These are phyloP conservation scores for Corythornis vintsioides DNA, from an alignment of 2,113 vertebrate species.

Conservation along the genomic window DNA sequence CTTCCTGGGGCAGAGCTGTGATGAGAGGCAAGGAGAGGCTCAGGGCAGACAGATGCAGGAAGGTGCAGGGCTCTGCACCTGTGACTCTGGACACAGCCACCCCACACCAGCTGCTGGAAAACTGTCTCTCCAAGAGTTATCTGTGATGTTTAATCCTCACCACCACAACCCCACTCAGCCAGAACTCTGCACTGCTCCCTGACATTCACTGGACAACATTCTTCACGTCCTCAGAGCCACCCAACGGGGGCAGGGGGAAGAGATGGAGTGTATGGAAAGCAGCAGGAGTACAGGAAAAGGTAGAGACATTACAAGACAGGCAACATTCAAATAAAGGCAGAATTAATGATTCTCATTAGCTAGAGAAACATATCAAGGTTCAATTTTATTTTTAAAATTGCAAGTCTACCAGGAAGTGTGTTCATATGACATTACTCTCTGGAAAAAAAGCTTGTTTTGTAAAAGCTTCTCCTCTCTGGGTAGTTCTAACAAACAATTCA, in stretches of 20 bases:
- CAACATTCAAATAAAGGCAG: constrained; percentile 49
- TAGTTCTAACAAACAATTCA: constrained; percentile 29
- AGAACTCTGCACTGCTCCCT: neutral
- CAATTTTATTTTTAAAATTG: neutral
- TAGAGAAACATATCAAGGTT: constrained; percentile 16
- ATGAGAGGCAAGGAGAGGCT: neutral
- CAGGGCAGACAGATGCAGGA: neutral
- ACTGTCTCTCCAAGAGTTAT: neutral
- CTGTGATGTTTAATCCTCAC: neutral
- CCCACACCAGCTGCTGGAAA: neutral
- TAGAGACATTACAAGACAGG: neutral
- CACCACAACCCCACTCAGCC: neutral
- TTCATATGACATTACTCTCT: neutral
- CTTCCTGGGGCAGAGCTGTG: neutral
- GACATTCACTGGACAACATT: neutral
- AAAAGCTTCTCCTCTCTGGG: constrained; percentile 18
- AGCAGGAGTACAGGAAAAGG: constrained; percentile 3
- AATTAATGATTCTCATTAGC: neutral
- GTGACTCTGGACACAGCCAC: neutral
- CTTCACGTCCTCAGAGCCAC: neutral
- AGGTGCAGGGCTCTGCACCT: neutral
- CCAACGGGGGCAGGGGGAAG: neutral
- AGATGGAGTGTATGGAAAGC: neutral
- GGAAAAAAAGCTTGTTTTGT: neutral
- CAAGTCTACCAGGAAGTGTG: constrained; percentile 37